Conservation (phyloP, 2,888 invertebrate species). For the Myopa testacea region DNA sequence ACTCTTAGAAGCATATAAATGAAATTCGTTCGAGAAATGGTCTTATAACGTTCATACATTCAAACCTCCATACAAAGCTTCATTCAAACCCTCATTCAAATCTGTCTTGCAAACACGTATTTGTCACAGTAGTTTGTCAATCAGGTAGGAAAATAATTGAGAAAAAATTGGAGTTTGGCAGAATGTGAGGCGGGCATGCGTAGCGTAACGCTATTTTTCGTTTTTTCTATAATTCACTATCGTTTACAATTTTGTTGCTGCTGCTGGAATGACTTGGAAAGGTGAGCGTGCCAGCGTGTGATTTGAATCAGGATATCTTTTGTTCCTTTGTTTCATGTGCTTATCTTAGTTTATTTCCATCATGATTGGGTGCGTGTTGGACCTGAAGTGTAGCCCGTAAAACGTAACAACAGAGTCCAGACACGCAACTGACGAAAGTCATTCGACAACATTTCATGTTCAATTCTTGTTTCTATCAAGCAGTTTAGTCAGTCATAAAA, state of each 20-base stretch:
- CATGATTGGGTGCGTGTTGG: slow-evolving; percentile 2
- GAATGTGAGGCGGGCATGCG: too few species aligned
- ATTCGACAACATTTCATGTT: background rate
- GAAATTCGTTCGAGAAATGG: too few species aligned
- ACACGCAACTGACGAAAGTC: slow-evolving; percentile 14
- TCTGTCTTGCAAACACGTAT: too few species aligned
- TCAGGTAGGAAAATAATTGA: too few species aligned
- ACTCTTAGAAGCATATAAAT: too few species aligned
- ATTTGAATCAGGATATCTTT: background rate
- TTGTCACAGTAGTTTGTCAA: too few species aligned
- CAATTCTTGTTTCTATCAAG: background rate
- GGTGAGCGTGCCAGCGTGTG: background rate
- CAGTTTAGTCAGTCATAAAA: slow-evolving; percentile 31
- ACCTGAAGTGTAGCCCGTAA: background rate
- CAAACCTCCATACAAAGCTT: too few species aligned
- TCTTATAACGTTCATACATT: too few species aligned
- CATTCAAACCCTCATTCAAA: too few species aligned
- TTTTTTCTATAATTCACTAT: background rate
- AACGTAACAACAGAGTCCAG: background rate
- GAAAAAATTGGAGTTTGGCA: too few species aligned
- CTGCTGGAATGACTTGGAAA: background rate
- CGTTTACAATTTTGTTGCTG: background rate
- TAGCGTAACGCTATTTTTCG: background rate
- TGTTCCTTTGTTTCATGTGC: background rate
- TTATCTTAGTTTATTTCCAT: background rate